Conservation (phyloP, 2,888 invertebrate genomes). For the Ichneumoninae sp. region DNA sequence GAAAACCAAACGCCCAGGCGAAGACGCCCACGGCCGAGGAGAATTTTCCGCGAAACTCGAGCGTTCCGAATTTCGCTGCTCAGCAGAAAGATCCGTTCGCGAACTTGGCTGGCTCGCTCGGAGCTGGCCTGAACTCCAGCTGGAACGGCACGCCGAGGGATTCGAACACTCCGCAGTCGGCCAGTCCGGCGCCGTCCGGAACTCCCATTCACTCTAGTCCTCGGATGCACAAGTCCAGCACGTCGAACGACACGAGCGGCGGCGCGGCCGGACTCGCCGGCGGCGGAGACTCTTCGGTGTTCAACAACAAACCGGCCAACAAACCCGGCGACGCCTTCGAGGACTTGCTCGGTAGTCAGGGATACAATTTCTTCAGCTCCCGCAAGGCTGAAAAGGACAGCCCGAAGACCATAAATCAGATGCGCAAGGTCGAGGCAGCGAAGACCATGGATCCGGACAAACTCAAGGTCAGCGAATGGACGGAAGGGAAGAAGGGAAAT, state of each 20-base stretch:
- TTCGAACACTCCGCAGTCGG: constrained; percentile 81
- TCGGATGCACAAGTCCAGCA: constrained; percentile 78
- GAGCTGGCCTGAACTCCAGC: constrained; percentile 80
- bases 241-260: constrained; percentile 68
- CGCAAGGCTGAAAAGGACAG: constrained; percentile 89
- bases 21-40: constrained; percentile 74
- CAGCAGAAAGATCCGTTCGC: constrained; percentile 89
- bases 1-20: constrained; percentile 67
- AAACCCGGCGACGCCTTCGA: constrained; percentile 91
- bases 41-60: constrained; percentile 84
- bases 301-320: constrained; percentile 71
- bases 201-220: constrained; percentile 85
- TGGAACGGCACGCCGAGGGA: constrained; percentile 83
- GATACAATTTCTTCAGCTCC: constrained; percentile 89
- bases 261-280: constrained; percentile 22
- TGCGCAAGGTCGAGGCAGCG: constrained; percentile 94
- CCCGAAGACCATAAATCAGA: constrained; percentile 95
- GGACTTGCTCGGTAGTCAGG: constrained; percentile 95
- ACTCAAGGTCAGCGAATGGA: constrained; percentile 93
- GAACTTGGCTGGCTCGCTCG: constrained; percentile 86
- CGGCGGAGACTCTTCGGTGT: constrained; percentile 72
- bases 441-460: constrained; percentile 97
- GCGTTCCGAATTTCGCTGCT: constrained; percentile 85
- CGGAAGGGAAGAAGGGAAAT: constrained; percentile 98
- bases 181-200: constrained; percentile 81